These are phyloP conservation scores for Drosophila yooni DNA, from an alignment of 2,888 invertebrate species.

Conservation along the genomic window DNA sequence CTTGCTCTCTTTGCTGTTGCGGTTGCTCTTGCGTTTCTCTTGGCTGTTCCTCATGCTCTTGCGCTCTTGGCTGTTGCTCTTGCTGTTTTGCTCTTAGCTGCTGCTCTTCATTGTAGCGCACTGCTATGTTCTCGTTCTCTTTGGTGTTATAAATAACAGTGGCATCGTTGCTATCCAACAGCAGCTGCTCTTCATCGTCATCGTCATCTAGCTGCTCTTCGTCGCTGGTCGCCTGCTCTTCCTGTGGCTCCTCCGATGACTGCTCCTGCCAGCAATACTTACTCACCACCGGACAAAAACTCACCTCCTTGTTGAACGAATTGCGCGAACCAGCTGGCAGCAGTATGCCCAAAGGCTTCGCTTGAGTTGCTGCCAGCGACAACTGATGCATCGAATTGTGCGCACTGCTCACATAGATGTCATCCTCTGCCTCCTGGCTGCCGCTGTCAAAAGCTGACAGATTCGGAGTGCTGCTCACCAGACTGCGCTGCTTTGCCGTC, in stretches of 20 bases:
- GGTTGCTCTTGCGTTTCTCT: constrained; percentile 16
- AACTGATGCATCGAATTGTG: constrained; percentile 87
- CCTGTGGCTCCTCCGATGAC: constrained; percentile 85
- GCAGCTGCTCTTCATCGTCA: constrained; percentile 57
- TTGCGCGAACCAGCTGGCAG: constrained; percentile 81
- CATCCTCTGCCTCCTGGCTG: constrained; percentile 84
- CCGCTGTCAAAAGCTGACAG: constrained; percentile 84
- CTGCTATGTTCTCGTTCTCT: constrained; percentile 81
- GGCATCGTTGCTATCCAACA: constrained; percentile 78
- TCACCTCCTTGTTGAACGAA: constrained; percentile 88
- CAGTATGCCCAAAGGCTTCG: constrained; percentile 85
- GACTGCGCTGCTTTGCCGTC: constrained; percentile 74
- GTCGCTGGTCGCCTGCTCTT: constrained; percentile 45
- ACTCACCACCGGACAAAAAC: constrained; percentile 92
- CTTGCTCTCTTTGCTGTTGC: constrained; percentile 16
- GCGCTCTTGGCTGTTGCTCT: constrained; percentile 24
- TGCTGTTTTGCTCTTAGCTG: constrained; percentile 29
- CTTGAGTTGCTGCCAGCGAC: constrained; percentile 80
- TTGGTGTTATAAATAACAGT: constrained; percentile 80
- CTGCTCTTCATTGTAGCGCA: constrained; percentile 59
- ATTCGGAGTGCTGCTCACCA: constrained; percentile 88
- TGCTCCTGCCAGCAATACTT: constrained; percentile 92
- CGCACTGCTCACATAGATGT: constrained; percentile 87
- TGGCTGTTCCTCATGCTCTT: constrained; percentile 8
- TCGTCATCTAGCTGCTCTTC: constrained; percentile 45